Conservation (phyloP, 2,888 invertebrate species). For the Drosophila sordidapex region DNA sequence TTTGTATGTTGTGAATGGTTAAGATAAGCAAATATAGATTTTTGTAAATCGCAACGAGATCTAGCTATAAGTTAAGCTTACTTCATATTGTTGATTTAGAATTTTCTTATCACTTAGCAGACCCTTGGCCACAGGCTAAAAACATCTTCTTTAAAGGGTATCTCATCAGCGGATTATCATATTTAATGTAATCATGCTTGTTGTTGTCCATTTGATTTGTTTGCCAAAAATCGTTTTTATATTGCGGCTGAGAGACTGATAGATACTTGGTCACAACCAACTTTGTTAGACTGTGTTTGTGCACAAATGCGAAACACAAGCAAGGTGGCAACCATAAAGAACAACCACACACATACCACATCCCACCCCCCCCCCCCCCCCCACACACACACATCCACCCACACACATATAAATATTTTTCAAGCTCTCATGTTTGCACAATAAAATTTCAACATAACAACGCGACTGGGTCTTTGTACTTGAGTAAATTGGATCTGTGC, state of each 20-base stretch:
- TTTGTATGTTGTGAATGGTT: background rate
- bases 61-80: background rate
- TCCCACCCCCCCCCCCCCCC: background rate
- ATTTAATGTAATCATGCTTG: constrained; percentile 8
- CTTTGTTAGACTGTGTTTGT: constrained; percentile 46
- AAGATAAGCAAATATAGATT: background rate
- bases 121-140: background rate
- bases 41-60: constrained; percentile 11
- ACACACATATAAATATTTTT: constrained; percentile 28
- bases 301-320: constrained; percentile 60
- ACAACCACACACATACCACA: constrained; percentile 28
- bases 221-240: constrained; percentile 75
- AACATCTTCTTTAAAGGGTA: constrained; percentile 48
- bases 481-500: constrained; percentile 80
- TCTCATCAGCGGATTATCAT: constrained; percentile 32
- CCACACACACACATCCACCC: constrained; percentile 3
- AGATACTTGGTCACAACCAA: constrained; percentile 32
- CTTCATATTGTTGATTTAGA: background rate
- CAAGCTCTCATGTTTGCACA: constrained; percentile 75
- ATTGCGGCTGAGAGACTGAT: constrained; percentile 47
- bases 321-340: constrained; percentile 78
- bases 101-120: background rate
- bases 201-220: constrained; percentile 67
- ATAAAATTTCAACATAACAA: constrained; percentile 74
- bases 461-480: constrained; percentile 79